Evolutionary conservation across 2,888 invertebrate genomes (phyloP), one percentile per base, ranked within the genome.

Genomic region (Drosophila prostipennis): DNA sequence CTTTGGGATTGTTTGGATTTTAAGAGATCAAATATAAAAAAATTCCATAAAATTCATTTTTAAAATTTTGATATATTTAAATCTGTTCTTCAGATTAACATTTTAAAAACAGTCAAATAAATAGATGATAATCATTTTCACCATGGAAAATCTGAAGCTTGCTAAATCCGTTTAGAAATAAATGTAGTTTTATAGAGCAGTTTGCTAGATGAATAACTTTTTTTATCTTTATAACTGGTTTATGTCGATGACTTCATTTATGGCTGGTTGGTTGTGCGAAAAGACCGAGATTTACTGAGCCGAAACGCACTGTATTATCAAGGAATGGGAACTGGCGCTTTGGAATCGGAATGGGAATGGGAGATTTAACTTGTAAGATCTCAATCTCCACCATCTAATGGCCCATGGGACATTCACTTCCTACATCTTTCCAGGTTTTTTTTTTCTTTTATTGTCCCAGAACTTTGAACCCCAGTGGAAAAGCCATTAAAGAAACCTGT

Each of bases 161-260:
- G 6, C 19, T 11, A 45, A 45, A 23, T 55, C 36, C 42, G 40
- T 36, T 16, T 37, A 34, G 16, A 48, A 48, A 58, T 34, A 32
- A 26, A 34, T 59, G 6, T 14, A 19, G 48, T 16, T 63, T 63
- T 63, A 63, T 48, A 34, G 40, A 59, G n/a, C 61, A 58, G 34
- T 34, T 57, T 46, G 26, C 8, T 46, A 14, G 46, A 37, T 23
- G 36, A 26, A 29, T 13, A 16, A 19, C 11, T 23, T 43, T 43
- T 55, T 55, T 63, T 51, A 57, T 48, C 48, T 42, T 40, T 36
- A 63, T 42, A 63, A 63, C 61, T 63, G 59, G 61, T 63, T 63
- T 42, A 48, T 19, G 60, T 49, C 60, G 61, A 63, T 63, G 61
- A 63, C 61, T 63, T 63, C 61, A 63, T 63, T 59, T 59, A 59